Conservation (phyloP, 2,113 vertebrate genomes). For the Neolamprologus tretocephalus region DNA sequence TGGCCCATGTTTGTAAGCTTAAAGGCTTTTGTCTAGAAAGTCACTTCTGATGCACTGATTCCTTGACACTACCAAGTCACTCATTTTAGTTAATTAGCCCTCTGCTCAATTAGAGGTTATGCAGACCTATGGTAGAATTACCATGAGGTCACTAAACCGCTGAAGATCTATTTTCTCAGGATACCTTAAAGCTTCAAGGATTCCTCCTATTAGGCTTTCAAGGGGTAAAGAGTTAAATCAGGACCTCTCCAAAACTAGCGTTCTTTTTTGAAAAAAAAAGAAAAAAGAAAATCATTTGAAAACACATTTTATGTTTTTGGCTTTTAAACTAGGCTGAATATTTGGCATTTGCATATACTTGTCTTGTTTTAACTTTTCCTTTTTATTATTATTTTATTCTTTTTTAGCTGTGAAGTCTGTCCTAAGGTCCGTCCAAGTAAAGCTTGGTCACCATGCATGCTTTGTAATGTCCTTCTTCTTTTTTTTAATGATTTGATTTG, state of each 20-base stretch:
- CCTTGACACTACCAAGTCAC: neutral
- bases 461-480: neutral
- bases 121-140: neutral
- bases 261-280: fast-evolving
- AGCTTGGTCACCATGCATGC: neutral
- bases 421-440: neutral
- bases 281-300: neutral
- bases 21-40: neutral
- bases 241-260: neutral
- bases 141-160: neutral
- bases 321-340: neutral
- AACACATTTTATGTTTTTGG: neutral
- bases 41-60: neutral
- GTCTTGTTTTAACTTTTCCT: neutral
- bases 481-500: neutral
- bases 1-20: neutral
- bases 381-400: neutral
- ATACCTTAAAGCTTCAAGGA: neutral
- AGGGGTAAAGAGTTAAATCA: neutral
- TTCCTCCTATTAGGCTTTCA: neutral
- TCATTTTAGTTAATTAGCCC: neutral
- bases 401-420: neutral
- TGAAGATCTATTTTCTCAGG: neutral
- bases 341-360: neutral
- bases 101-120: neutral